These are phyloP conservation scores for Propithecus deckenii DNA, from an alignment of 2,797 vertebrate genomes.

Conservation along the genomic window DNA sequence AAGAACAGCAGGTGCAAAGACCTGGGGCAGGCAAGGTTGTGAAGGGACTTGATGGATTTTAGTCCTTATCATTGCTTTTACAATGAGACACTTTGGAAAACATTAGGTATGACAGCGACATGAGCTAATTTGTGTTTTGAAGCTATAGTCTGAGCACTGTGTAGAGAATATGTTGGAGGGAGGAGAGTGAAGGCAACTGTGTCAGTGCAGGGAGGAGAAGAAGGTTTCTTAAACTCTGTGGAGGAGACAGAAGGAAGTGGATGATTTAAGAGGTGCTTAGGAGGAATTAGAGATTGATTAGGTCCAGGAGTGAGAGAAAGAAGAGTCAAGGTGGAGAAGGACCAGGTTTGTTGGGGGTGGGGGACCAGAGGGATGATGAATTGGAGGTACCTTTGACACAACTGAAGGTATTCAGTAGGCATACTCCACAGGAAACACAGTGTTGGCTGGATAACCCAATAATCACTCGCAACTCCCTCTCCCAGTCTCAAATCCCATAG, in stretches of 20 bases:
- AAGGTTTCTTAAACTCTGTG: not conserved
- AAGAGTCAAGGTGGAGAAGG: not conserved
- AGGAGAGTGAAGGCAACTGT: not conserved
- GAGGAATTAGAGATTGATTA: not conserved
- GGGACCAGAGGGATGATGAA: not conserved
- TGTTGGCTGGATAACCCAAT: not conserved
- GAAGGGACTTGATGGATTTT: not conserved
- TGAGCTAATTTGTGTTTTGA: not conserved
- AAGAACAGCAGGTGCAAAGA: not conserved
- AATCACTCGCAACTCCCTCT: not conserved
- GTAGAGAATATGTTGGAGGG: not conserved
- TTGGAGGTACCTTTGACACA: not conserved
- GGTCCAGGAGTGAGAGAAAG: not conserved
- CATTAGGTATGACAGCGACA: not conserved
- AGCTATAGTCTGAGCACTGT: not conserved
- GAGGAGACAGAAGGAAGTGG: not conserved
- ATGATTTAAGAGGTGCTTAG: not conserved
- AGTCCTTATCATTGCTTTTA: not conserved
- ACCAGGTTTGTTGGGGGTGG: not conserved
- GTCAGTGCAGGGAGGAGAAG: not conserved
- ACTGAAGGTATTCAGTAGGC: not conserved
- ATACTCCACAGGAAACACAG: not conserved
- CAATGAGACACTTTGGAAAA: not conserved
- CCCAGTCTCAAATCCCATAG: not conserved
- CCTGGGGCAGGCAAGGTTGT: not conserved